Percentiles rank a stretch among this genome's conserved stretches.
These are phyloP conservation scores for Sesamia inferens DNA, from an alignment of 2,888 invertebrate genomes.

Conservation along the genomic window DNA sequence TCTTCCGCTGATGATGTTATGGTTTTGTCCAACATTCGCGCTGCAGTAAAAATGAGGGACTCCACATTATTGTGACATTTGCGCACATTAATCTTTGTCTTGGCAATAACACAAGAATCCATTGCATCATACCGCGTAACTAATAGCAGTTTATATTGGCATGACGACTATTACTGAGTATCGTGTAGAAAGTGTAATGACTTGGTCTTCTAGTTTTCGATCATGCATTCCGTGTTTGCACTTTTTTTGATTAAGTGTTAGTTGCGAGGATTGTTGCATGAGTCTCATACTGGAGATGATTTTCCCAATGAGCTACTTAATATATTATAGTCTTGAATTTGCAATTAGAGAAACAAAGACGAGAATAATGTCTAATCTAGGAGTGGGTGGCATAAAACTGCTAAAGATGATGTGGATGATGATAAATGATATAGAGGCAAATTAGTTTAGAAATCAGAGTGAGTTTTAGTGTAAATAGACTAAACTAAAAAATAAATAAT, in stretches of 20 bases:
- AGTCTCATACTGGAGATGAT: not conserved
- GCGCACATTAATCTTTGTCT: constrained; percentile 61
- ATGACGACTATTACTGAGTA: constrained; percentile 34
- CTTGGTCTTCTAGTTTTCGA: constrained; percentile 17
- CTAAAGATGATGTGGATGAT: not conserved
- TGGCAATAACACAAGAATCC: constrained; percentile 73
- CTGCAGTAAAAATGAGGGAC: constrained; percentile 49
- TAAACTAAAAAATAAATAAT: not conserved
- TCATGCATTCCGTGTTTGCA: not conserved
- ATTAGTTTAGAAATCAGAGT: not conserved
- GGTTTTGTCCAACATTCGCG: constrained; percentile 34
- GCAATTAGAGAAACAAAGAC: no score
- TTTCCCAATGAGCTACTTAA: not conserved
- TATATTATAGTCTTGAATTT: not conserved
- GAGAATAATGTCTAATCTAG: no score
- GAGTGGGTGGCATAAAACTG: not conserved
- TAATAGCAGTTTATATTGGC: constrained; percentile 43
- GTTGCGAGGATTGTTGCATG: not conserved
- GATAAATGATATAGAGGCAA: not conserved
- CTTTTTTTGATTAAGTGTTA: constrained; percentile 5
- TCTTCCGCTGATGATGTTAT: constrained; percentile 21
- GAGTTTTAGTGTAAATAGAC: not conserved
- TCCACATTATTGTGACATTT: constrained; percentile 62
- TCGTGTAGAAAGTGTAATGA: constrained; percentile 28
- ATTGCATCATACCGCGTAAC: constrained; percentile 67